phyloP scores from a whole-genome alignment of 2,797 vertebrate genomes.

The Ctenochaetus hawaiiensis region DNA sequence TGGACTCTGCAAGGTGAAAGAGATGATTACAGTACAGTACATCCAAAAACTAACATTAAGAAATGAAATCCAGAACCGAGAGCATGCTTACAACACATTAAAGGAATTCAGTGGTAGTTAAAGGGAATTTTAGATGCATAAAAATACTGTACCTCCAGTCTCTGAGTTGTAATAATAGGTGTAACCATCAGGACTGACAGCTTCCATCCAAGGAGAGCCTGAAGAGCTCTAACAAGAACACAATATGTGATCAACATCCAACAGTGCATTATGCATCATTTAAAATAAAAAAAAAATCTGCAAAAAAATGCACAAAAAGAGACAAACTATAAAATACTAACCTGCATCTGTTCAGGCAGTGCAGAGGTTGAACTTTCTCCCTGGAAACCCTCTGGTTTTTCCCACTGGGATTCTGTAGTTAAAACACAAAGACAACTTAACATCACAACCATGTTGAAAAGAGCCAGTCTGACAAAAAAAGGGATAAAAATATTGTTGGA shows the following conservation, averaged over 20 bases:
- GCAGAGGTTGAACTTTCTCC: slow-evolving; percentile 63
- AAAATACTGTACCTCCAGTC: slow-evolving; percentile 87
- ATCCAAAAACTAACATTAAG: too few species aligned
- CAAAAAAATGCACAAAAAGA: neutral
- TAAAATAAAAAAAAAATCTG: neutral
- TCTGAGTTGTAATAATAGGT: slow-evolving; percentile 94
- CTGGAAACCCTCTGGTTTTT: slow-evolving; percentile 88
- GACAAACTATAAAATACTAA: slow-evolving; percentile 25
- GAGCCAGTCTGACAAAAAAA: neutral
- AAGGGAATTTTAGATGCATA: neutral
- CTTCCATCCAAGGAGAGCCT: slow-evolving; percentile 89
- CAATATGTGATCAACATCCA: neutral
- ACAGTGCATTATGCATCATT: neutral
- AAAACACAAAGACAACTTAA: neutral
- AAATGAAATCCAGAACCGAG: neutral
- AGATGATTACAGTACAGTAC: too few species aligned
- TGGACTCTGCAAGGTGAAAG: slow-evolving; percentile 87
- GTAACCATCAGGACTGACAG: slow-evolving; percentile 90
- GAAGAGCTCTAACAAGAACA: slow-evolving; percentile 76
- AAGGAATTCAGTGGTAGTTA: neutral
- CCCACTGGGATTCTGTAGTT: slow-evolving; percentile 92
- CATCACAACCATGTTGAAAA: neutral
- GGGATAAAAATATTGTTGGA: too few species aligned
- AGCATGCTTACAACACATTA: too few species aligned
- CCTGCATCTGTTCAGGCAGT: slow-evolving; percentile 48